Evolutionary conservation across 2,888 invertebrate genomes (phyloP).

Genomic region (Amphipyra berbera): DNA sequence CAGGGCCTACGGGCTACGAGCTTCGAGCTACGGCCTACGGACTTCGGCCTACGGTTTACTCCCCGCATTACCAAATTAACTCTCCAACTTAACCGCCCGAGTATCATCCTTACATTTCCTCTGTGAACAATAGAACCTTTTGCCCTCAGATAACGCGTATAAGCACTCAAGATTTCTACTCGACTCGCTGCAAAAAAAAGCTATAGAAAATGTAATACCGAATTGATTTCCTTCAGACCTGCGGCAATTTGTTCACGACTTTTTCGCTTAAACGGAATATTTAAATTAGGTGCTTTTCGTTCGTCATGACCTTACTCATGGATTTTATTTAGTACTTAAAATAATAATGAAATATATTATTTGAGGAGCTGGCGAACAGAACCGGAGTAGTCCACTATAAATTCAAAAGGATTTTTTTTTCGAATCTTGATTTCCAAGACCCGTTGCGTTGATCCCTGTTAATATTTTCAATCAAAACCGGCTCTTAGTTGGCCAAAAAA

Average conservation of each 20-base stretch:
- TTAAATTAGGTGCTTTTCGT: conserved; percentile 57
- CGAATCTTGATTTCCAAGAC: too few relatives aligned
- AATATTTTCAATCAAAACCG: too few relatives aligned
- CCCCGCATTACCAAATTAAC: conserved; percentile 54
- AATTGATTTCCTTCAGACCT: conserved; percentile 58
- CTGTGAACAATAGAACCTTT: conserved; percentile 46
- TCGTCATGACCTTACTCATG: conserved; percentile 16
- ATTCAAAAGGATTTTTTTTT: too few relatives aligned
- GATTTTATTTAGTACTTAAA: not conserved
- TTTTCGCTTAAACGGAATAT: conserved; percentile 62
- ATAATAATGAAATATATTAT: not conserved
- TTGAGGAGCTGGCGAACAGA: too few relatives aligned
- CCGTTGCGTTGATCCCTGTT: too few relatives aligned
- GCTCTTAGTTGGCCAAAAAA: too few relatives aligned
- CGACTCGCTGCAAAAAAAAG: conserved; percentile 44
- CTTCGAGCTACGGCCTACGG: conserved; percentile 8
- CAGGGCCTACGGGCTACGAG: not conserved
- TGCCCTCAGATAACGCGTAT: conserved; percentile 47
- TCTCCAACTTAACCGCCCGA: conserved; percentile 48
- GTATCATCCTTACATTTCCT: conserved; percentile 38
- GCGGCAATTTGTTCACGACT: conserved; percentile 53
- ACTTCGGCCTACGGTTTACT: conserved; percentile 22
- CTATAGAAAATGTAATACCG: conserved; percentile 58
- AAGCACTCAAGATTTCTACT: conserved; percentile 41
- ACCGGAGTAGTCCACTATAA: too few relatives aligned